Percentiles rank a stretch among this genome's conserved stretches.
Evolutionary conservation across 2,888 invertebrate genomes (phyloP).

Genomic region (Drosophila mettleri): DNA sequence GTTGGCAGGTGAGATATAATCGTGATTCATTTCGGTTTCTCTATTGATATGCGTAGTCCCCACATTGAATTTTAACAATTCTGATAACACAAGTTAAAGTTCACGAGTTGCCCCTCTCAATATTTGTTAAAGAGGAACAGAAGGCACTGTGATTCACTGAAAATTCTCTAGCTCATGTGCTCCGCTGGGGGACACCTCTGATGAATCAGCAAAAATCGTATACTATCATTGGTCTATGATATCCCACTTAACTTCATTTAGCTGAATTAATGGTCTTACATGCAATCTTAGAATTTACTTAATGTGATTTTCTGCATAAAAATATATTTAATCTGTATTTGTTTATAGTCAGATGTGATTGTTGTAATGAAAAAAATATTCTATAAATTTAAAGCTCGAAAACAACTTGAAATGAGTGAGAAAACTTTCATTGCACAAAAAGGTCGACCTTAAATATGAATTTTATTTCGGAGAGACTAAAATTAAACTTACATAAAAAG

Average conservation of each 20-base stretch:
- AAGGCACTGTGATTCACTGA: slow-evolving; percentile 32
- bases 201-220: slow-evolving; percentile 2
- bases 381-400: no score
- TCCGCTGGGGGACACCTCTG: slow-evolving; percentile 6
- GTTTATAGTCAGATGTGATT: not conserved
- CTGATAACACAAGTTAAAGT: slow-evolving; percentile 27
- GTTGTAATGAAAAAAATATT: no score
- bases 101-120: not conserved
- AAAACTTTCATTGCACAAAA: no score
- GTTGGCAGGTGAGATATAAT: slow-evolving; percentile 32
- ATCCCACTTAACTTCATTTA: not conserved
- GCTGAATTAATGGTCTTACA: not conserved
- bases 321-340: no score
- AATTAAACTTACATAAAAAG: no score
- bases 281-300: not conserved
- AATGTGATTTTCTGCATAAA: no score
- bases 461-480: no score
- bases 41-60: slow-evolving; percentile 7
- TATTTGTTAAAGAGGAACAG: not conserved
- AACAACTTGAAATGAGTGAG: no score
- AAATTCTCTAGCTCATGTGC: not conserved
- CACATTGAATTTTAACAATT: slow-evolving; percentile 10
- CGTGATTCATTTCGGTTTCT: slow-evolving; percentile 38
- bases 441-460: no score
- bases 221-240: slow-evolving; percentile 2